phyloP scores from a whole-genome alignment of 2,888 invertebrate species.

The Furcula furcula region DNA sequence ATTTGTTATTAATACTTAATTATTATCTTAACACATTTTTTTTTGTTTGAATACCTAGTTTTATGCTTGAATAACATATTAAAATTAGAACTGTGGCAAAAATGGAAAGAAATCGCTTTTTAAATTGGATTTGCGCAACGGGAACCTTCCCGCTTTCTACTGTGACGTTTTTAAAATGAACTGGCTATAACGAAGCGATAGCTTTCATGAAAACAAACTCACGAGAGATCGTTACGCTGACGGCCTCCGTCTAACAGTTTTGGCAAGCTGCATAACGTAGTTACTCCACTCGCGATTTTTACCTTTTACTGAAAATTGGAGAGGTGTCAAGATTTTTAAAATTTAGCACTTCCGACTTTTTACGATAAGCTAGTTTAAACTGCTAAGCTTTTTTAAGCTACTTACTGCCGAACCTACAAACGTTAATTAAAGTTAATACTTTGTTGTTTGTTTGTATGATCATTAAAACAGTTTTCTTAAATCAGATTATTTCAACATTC shows the following conservation, averaged over 20 bases:
- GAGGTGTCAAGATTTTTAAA: background rate
- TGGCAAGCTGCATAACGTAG: background rate
- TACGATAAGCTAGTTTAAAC: background rate
- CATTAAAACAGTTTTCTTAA: too few relatives aligned
- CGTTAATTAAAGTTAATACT: too few relatives aligned
- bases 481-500: too few relatives aligned
- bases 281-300: background rate
- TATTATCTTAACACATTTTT: too few relatives aligned
- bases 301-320: background rate
- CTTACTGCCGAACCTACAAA: too few relatives aligned
- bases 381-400: too few relatives aligned
- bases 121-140: conserved; percentile 1
- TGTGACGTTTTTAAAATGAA: conserved; percentile 1
- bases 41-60: too few relatives aligned
- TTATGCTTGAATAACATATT: background rate
- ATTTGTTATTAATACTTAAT: too few relatives aligned
- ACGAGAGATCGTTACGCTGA: background rate
- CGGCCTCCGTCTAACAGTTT: background rate
- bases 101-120: background rate
- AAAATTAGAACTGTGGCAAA: background rate
- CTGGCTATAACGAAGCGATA: background rate
- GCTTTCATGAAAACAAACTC: background rate
- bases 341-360: background rate
- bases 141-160: conserved; percentile 4
- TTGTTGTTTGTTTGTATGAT: too few relatives aligned